These are phyloP conservation scores for Peromyscus attwateri DNA, from an alignment of 2,797 vertebrate genomes.

Conservation along the genomic window DNA sequence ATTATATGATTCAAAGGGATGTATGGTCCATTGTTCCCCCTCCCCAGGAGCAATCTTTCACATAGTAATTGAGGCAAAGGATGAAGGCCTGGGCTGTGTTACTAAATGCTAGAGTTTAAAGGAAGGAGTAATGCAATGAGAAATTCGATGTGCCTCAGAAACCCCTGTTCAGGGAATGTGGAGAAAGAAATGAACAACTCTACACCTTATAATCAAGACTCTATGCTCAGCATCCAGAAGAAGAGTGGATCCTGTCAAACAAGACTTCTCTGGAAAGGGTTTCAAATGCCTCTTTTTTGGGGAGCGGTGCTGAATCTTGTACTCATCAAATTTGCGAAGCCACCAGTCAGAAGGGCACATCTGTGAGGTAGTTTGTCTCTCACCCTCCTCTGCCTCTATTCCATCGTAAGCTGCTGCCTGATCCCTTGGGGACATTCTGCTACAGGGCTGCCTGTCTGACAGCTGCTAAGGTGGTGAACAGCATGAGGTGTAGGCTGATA, in stretches of 20 bases:
- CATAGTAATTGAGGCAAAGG: neutral
- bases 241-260: conserved; percentile 44
- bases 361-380: conserved; percentile 21
- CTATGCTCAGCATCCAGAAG: conserved; percentile 40
- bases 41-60: neutral
- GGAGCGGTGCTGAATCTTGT: neutral
- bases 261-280: conserved; percentile 68
- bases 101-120: conserved; percentile 40
- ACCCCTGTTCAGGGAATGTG: neutral
- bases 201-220: conserved; percentile 26
- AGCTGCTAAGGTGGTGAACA: neutral
- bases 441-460: neutral
- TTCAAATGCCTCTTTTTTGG: conserved; percentile 4
- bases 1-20: neutral
- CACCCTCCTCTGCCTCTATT: neutral
- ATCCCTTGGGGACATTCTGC: neutral
- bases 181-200: neutral
- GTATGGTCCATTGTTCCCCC: neutral
- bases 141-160: neutral
- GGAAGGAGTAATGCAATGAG: conserved; percentile 28
- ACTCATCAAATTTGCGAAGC: conserved; percentile 49
- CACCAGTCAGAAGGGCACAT: conserved; percentile 30
- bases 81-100: neutral
- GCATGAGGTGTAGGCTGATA: conserved; percentile 52
- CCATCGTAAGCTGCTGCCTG: neutral